A percentile compares a stretch with the other conserved stretches of the same genome.
These are phyloP conservation scores for Channa maculata DNA, from an alignment of 2,113 vertebrate species.

Conservation along the genomic window DNA sequence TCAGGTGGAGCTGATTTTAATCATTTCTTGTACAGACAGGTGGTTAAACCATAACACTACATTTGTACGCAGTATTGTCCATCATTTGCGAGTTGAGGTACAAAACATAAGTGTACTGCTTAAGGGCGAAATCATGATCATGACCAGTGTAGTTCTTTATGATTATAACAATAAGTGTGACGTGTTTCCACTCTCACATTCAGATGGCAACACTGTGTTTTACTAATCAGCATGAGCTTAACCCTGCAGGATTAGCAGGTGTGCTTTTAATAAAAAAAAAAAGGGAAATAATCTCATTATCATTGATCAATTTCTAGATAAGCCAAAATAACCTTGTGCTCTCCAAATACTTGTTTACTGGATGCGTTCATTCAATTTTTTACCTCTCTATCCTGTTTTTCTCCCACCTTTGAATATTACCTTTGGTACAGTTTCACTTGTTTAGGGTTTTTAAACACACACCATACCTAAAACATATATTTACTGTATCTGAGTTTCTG, in stretches of 20 bases:
- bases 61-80: too few relatives aligned
- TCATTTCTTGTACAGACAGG: too few relatives aligned
- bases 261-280: slow-evolving; percentile 65
- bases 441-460: too few relatives aligned
- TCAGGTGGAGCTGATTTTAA: too few relatives aligned
- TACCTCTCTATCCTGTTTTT: not conserved
- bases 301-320: slow-evolving; percentile 79
- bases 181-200: slow-evolving; percentile 4
- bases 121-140: too few relatives aligned
- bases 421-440: too few relatives aligned
- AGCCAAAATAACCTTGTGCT: slow-evolving; percentile 68
- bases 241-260: slow-evolving; percentile 39
- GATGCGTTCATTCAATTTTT: not conserved
- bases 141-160: not conserved
- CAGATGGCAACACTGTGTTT: not conserved
- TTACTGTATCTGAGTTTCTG: not conserved
- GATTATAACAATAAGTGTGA: not conserved
- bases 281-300: slow-evolving; percentile 78
- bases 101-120: too few relatives aligned
- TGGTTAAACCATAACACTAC: too few relatives aligned
- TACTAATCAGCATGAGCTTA: slow-evolving; percentile 33
- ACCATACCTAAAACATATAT: too few relatives aligned
- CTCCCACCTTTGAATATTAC: not conserved
- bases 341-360: slow-evolving; percentile 19
- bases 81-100: too few relatives aligned